Evolutionary conservation across 2,797 vertebrate species (phyloP), one percentile per base, ranked within the genome.

Genomic region (Mus caroli): DNA sequence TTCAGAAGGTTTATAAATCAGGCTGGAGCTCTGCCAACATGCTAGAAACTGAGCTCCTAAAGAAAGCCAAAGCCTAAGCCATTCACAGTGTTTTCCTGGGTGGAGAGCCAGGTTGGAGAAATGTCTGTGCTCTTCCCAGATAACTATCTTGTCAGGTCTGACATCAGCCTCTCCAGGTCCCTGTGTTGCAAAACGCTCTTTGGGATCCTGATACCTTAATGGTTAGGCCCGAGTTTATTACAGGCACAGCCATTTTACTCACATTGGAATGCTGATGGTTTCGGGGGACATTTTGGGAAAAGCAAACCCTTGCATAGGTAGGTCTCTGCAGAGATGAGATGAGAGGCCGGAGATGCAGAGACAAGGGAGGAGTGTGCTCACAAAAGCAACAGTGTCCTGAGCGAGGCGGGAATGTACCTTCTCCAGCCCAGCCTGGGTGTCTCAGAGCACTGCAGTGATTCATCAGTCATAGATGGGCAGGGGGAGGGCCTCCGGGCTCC

Each of bases 351-450:
- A 98, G 97, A 97, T 83, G 95, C 17, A 94, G 98, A 97, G 98
- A 98, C 54, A 98, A 90, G 91, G 96, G 97, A 97, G 95, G 97
- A 94, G 75, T 78, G 85, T 97, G 97, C 98, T 98, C 98, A 99
- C 99, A 99, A 99, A 99, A 99, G 98, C 98, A 97, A 98, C 99
- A 99, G 99, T 99, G 99, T 99, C 99, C 99, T 98, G 98, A 99
- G 98, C 98, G 97, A 98, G 95, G 98, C 98, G 98, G 99, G 99
- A 99, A 99, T 56, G 62, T 26, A 91, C 90, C 64, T 80, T 82
- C 52, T 58, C 37, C 19, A 58, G 15, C 50, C 12, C n/a, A 98
- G 98, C 97, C 97, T 97, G 98, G 98, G 34, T 43, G 14, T 37
- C 98, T 98, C 98, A 98, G 98, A 98, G 98, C 99, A 99, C 99